Base-by-base conservation (phyloP, 2,113 vertebrate species). In the Gallinago jamesoni region DNA sequence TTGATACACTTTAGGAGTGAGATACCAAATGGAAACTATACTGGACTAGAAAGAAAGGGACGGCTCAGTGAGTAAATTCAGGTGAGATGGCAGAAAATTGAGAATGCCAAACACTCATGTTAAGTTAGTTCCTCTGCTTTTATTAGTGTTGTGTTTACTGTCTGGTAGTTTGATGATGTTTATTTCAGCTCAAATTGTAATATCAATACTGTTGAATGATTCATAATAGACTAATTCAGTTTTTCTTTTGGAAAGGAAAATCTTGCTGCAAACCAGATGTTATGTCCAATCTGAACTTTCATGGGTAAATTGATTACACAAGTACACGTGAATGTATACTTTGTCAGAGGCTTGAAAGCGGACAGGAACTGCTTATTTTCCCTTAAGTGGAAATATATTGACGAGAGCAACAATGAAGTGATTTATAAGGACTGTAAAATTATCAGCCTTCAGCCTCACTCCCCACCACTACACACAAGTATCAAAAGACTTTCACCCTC, bases 251-350 rank as follows among this genome's bases (percentile, higher is more conserved):
- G 59, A 90, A 79, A 76, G 43, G 37, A 75, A 62, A 83, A 85
- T 37, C 33, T 87, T 86, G 47, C 79, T 62, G 31, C 48, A 93
- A 78, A 90, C 85, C 93, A 95, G 87, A 86, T 97, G 84, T 85
- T 82, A 31, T 69, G 30, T 57, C 60, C 81, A 64, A 84, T 80
- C 57, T 68, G 64, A 91, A 78, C 35, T 89, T 87, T 59, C 37
- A 73, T 15, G 39, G 30, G 24, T 86, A 76, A 94, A 72, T 68
- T 87, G 73, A 89, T 94, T 91, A 82, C 66, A 62, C 66, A 83
- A 77, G 28, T 47, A 57, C n/a, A 59, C 20, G 57, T 25, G 81
- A 64, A 67, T 12, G 7, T 45, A 21, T 50, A 20, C 24, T 84
- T 77, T 79, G 7, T 91, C 70, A 79, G 81, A 33, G 21, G 66